These are phyloP conservation scores for Prinia subflava DNA, from an alignment of 2,113 vertebrate species.

Conservation along the genomic window DNA sequence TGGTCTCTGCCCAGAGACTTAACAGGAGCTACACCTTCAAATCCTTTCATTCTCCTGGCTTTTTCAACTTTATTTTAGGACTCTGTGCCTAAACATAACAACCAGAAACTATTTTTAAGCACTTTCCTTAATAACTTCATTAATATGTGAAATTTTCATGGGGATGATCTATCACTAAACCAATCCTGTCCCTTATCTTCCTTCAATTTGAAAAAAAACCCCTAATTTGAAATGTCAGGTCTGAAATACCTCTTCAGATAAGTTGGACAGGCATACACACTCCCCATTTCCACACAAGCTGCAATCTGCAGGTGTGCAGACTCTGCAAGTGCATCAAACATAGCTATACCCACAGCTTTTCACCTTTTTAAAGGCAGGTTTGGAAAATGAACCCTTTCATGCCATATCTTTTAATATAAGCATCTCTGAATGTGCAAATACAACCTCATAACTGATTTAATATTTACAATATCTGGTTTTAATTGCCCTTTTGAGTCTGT, in stretches of 20 bases:
- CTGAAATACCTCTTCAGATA: background rate
- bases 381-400: background rate
- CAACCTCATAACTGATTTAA: background rate
- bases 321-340: background rate
- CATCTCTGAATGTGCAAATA: background rate
- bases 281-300: background rate
- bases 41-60: background rate
- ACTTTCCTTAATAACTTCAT: background rate
- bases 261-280: background rate
- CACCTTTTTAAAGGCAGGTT: background rate
- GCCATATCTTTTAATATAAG: background rate
- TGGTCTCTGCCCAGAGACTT: background rate
- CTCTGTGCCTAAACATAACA: background rate
- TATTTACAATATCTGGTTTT: background rate
- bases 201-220: background rate
- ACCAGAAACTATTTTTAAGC: background rate
- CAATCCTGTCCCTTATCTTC: no score
- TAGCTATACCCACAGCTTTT: background rate
- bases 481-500: background rate
- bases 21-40: background rate
- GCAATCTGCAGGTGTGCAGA: background rate
- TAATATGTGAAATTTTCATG: background rate
- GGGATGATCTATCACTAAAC: background rate
- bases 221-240: background rate
- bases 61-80: background rate